Evolutionary conservation across 2,113 vertebrate genomes (phyloP), one percentile per base, ranked within the genome.

Genomic region (Riparia riparia): DNA sequence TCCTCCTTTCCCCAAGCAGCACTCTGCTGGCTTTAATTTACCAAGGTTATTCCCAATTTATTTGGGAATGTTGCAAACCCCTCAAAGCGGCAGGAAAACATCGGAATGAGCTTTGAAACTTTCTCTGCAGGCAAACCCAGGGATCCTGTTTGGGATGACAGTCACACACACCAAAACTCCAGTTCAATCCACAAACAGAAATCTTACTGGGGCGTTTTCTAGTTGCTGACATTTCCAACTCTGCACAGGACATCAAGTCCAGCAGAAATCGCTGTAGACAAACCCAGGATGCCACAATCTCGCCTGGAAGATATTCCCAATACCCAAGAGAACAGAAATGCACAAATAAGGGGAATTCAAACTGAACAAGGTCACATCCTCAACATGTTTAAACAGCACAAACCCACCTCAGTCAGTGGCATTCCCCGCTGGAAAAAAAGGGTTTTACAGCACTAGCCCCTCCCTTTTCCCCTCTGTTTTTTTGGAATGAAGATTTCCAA

Each of bases 341-440:
- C n/a, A n/a, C 45, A 77, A 54, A 9, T 1, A 28, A 32, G 6
- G 60, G 60, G 25, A 65, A 78, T 37, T 42, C 4, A 49, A 32
- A 29, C 0, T n/a, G 3, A 74, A 24, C 17, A 15, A 0, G 1
- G 15, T 15, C 60, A 19, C 1, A 53, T 6, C 61, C 26, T 60
- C 32, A 49, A 26, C 9, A 1, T 11, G 29, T 4, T 32, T 14
- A 8, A 57, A 19, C 11, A 51, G 57, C 7, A 3, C 32, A 56
- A 26, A 54, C 19, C 2, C 17, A 56, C 16, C 37, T 41, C 32
- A 0, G 28, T 5, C n/a, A 17, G 5, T 12, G 51, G 7, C 26
- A 32, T 3, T 71, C 65, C 32, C 51, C 14, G 42, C 39, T 47
- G 29, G 28, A 91, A 21, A 91, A 21, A 32, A 83, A 60, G 44